A percentile compares a stretch with the other conserved stretches of the same genome.
Evolutionary conservation across 2,113 vertebrate species (phyloP).

Genomic region (Dipodomys merriami): DNA sequence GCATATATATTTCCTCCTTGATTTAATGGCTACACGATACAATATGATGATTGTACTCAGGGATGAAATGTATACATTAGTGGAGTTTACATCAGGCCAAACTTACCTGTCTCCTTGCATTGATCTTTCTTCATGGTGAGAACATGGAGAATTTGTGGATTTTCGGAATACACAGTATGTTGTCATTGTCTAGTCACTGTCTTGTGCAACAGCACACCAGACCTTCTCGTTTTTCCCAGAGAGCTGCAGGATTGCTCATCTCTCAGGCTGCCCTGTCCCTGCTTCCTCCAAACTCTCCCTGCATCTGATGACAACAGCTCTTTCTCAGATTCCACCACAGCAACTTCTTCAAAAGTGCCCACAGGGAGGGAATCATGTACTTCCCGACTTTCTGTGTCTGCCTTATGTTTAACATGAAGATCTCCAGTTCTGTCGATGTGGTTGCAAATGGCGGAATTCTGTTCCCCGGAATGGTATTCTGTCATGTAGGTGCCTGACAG

Average conservation of each 20-base stretch:
- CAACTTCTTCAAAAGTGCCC: background rate
- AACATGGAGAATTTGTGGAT: background rate
- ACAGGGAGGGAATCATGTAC: background rate
- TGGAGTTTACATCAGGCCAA: no score
- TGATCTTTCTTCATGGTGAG: background rate
- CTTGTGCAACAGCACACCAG: background rate
- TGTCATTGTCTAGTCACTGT: no score
- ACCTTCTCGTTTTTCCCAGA: background rate
- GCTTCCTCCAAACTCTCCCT: no score
- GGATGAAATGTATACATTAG: fast-evolving
- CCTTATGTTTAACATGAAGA: background rate
- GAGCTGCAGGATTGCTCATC: fast-evolving
- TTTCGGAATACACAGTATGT: background rate
- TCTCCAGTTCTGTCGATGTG: fast-evolving
- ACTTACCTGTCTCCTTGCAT: background rate
- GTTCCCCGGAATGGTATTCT: background rate
- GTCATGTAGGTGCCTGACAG: fast-evolving
- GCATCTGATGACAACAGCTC: no score
- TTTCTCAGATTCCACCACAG: background rate
- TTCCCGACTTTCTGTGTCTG: no score
- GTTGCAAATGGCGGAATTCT: background rate
- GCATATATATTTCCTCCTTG: background rate
- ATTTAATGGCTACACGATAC: background rate
- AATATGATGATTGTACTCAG: background rate
- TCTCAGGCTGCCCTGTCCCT: no score